Conservation (phyloP, 2,888 invertebrate species). For the Protophormia terraenovae region DNA sequence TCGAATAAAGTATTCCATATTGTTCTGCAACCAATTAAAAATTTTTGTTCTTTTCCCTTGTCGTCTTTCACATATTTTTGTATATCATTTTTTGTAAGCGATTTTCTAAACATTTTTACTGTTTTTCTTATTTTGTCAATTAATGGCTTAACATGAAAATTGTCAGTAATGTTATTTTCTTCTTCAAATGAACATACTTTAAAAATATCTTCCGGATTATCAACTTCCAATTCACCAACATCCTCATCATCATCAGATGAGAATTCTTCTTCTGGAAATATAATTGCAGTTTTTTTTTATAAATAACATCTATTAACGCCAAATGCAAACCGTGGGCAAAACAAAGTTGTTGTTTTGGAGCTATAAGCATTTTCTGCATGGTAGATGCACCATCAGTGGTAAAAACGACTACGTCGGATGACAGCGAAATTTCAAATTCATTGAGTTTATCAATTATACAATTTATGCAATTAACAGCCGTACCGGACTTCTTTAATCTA, state of each 20-base stretch:
- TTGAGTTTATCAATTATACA: too few species aligned
- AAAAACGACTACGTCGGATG: too few species aligned
- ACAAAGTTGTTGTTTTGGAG: too few species aligned
- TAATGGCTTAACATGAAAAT: neutral
- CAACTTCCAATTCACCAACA: neutral
- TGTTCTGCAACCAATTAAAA: neutral
- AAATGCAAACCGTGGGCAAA: too few species aligned
- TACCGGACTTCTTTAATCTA: too few species aligned
- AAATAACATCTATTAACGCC: too few species aligned
- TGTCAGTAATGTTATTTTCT: neutral
- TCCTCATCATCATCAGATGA: neutral
- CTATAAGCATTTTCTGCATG: too few species aligned
- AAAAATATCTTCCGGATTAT: neutral
- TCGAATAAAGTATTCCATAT: neutral
- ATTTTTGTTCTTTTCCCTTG: neutral
- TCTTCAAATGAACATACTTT: neutral
- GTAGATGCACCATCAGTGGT: too few species aligned
- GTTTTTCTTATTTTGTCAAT: neutral
- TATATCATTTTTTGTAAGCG: neutral
- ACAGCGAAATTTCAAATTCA: too few species aligned
- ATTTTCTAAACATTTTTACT: neutral
- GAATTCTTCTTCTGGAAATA: neutral
- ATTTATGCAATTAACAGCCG: too few species aligned
- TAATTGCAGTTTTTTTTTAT: too few species aligned
- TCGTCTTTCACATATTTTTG: neutral